Conservation (phyloP, 2,113 vertebrate genomes). For the Ptilorrhoa leucosticta region DNA sequence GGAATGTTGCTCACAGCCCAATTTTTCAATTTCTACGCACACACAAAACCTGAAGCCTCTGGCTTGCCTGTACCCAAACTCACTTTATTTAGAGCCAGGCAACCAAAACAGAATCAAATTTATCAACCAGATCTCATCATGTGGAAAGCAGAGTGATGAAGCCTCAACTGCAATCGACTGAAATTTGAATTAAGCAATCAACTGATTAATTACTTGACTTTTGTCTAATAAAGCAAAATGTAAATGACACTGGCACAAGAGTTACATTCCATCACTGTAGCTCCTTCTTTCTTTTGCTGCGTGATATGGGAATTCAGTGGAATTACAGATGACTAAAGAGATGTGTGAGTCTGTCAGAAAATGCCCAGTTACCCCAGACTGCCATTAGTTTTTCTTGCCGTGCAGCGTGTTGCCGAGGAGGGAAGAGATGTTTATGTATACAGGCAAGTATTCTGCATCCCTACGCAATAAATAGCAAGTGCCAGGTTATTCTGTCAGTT, state of each 20-base stretch:
- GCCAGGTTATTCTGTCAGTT: background rate
- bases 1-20: background rate
- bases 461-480: background rate
- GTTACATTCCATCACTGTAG: background rate
- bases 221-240: conserved; percentile 60
- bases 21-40: background rate
- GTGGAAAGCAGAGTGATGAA: conserved; percentile 37
- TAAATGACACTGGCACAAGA: background rate
- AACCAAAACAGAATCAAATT: background rate
- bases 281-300: background rate
- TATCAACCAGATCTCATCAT: conserved; percentile 12
- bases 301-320: background rate
- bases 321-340: background rate
- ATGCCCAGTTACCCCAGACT: background rate
- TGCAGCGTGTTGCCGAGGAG: background rate
- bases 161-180: background rate
- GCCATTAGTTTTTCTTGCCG: background rate
- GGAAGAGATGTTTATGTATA: background rate
- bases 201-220: conserved; percentile 63
- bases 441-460: background rate
- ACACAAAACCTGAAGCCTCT: background rate
- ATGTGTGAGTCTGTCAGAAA: background rate
- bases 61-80: background rate
- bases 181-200: conserved; percentile 46
- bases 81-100: background rate